These are phyloP conservation scores for Amblyornis subalaris DNA, from an alignment of 2,113 vertebrate genomes.

Conservation along the genomic window DNA sequence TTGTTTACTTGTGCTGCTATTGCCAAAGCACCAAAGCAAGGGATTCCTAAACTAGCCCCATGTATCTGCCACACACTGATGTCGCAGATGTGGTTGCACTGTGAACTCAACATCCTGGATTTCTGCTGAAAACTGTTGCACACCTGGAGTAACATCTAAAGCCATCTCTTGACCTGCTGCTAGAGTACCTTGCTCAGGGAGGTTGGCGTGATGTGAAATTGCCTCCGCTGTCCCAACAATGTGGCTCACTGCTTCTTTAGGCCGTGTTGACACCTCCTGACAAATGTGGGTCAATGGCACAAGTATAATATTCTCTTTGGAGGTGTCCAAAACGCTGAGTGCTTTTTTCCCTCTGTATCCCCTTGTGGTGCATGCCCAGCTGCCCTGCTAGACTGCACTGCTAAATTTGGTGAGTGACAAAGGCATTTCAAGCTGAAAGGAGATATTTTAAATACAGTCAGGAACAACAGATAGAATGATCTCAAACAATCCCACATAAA, in stretches of 20 bases:
- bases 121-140: background rate
- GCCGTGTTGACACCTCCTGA: background rate
- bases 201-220: background rate
- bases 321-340: background rate
- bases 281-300: background rate
- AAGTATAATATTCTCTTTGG: background rate
- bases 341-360: background rate
- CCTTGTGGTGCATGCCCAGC: background rate
- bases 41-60: background rate
- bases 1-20: background rate
- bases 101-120: background rate
- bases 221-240: background rate
- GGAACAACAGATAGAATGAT: slow-evolving; percentile 27
- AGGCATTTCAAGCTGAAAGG: background rate
- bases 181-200: background rate
- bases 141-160: background rate
- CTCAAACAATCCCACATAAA: slow-evolving; percentile 25
- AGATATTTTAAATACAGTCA: slow-evolving; percentile 13
- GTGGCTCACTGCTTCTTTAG: background rate
- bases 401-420: background rate
- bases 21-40: background rate
- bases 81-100: background rate
- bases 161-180: background rate
- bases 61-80: background rate
- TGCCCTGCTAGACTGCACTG: background rate